Conservation (phyloP, 2,888 invertebrate genomes). For the Melolontha melolontha region DNA sequence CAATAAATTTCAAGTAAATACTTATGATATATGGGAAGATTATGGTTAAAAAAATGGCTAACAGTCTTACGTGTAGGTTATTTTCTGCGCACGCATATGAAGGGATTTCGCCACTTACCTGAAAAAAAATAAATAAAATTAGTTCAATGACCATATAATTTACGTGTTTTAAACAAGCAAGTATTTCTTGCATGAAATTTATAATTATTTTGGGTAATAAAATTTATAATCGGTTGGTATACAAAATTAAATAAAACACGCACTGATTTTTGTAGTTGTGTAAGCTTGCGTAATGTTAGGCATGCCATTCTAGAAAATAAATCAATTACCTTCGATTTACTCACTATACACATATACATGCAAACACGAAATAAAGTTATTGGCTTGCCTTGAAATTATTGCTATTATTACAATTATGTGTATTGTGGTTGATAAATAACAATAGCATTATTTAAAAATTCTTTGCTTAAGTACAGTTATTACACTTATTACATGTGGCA, state of each 20-base stretch:
- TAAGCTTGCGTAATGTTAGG: not conserved
- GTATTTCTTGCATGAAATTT: not conserved
- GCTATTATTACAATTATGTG: not conserved
- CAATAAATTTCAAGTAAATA: not conserved
- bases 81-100: not conserved
- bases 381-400: constrained; percentile 13
- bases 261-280: not conserved
- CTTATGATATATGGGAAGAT: not conserved
- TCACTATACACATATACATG: not conserved
- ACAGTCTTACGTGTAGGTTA: constrained; percentile 16
- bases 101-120: constrained; percentile 16
- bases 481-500: not conserved
- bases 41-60: constrained; percentile 11
- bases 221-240: too few species aligned
- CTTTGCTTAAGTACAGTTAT: not conserved
- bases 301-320: not conserved
- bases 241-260: too few species aligned
- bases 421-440: constrained; percentile 17
- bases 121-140: constrained; percentile 22
- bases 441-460: constrained; percentile 5
- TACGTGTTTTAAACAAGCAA: too few species aligned
- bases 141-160: not conserved
- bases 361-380: not conserved
- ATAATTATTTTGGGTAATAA: not conserved
- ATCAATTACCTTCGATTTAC: constrained; percentile 8